Evolutionary conservation across 2,888 invertebrate species (phyloP).

Genomic region (Amiota minor): DNA sequence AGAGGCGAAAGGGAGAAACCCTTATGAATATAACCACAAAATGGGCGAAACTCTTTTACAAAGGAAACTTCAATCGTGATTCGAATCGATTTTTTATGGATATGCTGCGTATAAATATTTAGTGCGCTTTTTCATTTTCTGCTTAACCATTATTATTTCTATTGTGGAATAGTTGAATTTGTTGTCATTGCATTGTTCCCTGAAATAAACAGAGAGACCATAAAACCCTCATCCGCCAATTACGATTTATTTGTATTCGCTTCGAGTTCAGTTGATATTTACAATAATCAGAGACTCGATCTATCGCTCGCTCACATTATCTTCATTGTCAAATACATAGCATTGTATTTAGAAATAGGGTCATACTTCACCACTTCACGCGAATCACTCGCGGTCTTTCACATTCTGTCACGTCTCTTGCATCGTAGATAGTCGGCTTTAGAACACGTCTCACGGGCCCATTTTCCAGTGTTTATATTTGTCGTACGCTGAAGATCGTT

Average conservation of each 20-base stretch:
- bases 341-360: slow-evolving; percentile 40
- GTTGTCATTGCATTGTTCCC: not conserved
- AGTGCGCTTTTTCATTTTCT: slow-evolving; percentile 36
- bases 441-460: too few relatives aligned
- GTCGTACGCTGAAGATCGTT: too few relatives aligned
- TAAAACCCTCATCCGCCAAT: slow-evolving; percentile 60
- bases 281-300: slow-evolving; percentile 7
- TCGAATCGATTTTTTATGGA: slow-evolving; percentile 9
- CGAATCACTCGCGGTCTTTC: slow-evolving; percentile 21
- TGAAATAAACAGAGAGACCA: slow-evolving; percentile 45
- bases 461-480: too few relatives aligned
- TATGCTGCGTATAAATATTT: slow-evolving; percentile 1
- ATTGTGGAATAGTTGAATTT: slow-evolving; percentile 42
- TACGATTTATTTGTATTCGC: slow-evolving; percentile 62
- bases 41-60: slow-evolving; percentile 1
- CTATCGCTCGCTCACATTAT: too few relatives aligned
- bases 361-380: slow-evolving; percentile 42
- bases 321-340: not conserved
- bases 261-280: slow-evolving; percentile 54
- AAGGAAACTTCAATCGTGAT: not conserved
- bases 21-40: not conserved
- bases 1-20: not conserved
- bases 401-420: slow-evolving; percentile 65
- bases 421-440: too few relatives aligned
- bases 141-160: slow-evolving; percentile 35